phyloP scores from a whole-genome alignment of 2,113 vertebrate species.

The Lamprotornis superbus region DNA sequence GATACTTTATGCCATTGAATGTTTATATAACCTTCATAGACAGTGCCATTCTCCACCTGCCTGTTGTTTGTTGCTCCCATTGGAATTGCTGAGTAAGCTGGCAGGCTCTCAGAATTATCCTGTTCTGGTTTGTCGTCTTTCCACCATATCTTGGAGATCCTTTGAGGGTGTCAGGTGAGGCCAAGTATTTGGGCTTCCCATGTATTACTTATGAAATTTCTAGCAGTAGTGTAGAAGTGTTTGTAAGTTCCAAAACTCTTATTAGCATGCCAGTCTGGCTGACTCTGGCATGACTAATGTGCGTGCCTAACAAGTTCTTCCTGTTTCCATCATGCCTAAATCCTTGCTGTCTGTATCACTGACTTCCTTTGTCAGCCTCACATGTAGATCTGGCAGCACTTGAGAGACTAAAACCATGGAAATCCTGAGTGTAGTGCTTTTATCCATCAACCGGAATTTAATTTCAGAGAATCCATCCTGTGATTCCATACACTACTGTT shows the following conservation, averaged over 20 bases:
- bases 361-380: background rate
- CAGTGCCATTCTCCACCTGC: background rate
- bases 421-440: background rate
- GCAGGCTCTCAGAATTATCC: background rate
- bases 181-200: background rate
- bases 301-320: constrained; percentile 3
- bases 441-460: background rate
- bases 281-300: background rate
- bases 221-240: background rate
- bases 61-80: background rate
- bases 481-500: background rate
- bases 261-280: background rate
- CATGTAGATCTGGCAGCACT: background rate
- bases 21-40: background rate
- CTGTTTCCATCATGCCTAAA: background rate
- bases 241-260: background rate
- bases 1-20: background rate
- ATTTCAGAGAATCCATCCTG: background rate
- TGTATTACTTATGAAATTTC: background rate
- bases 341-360: background rate
- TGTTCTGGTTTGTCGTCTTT: background rate
- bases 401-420: background rate
- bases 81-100: background rate
- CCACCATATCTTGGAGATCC: background rate
- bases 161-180: background rate